Base-by-base conservation (phyloP, 2,888 invertebrate species). In the Homarus gammarus region DNA sequence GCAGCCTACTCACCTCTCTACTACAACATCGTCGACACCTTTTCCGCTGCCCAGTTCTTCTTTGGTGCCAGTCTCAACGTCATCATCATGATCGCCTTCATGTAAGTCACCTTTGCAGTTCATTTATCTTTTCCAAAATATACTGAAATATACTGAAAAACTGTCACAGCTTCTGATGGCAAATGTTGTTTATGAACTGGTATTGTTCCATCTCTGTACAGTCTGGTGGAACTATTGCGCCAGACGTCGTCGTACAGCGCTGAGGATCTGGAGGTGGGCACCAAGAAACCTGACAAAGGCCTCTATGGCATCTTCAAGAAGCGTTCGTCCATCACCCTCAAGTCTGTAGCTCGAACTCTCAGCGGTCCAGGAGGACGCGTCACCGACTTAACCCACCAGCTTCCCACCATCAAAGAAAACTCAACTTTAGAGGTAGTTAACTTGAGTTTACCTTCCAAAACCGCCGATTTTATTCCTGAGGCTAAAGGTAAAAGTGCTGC, bases 1-100 rank as follows among this genome's bases (percentile, higher is more conserved):
- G 82, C 82, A 1, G 73, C 56, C 87, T 87, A 75, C 64, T 73
- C 87, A 6, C 73, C 81, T 44, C 38, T 87, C 18, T 87, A 87
- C 82, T 49, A 81, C 61, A 51, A 44, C 27, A 87, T 87, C 0
- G 87, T 87, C n/a, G 82, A 72, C n/a, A 40, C 72, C 61, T 87
- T 81, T 73, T 87, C 87, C 27, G 81, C 81, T 2, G 82, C 87
- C 18, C 87, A 87, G 82, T 87, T 87, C 82, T 73, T 87, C 44
- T 87, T 87, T 27, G 87, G 73, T 0, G 87, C 87, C 38, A n/a
- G 38, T 36, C 81, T 87, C 75, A 87, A 82, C 64, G 38, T 75
- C 31, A 38, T 56, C 31, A 81, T 87, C 18, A 33, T 82, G 3
- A n/a, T 73, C 44, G 31, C 73, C 6, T 87, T 82, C 75, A 49